phyloP scores from a whole-genome alignment of 2,113 vertebrate species.

The Bagarius yarrelli region DNA sequence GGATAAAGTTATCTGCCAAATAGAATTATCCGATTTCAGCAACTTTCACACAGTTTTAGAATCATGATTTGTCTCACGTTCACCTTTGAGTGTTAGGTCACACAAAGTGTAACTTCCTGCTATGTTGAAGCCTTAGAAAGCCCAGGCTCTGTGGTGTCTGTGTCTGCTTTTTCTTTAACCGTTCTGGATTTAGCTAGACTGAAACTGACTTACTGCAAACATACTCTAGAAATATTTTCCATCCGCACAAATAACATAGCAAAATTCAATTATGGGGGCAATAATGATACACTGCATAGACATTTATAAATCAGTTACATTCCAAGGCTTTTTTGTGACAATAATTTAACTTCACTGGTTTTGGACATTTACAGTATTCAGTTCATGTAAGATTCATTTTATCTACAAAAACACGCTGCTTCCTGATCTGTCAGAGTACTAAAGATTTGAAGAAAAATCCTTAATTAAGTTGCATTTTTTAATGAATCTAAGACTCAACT shows the following conservation, averaged over 20 bases:
- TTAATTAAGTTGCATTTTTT: too few species aligned
- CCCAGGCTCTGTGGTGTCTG: not conserved
- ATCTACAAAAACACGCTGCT: too few species aligned
- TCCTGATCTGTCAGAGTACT: too few species aligned
- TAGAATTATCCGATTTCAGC: not conserved
- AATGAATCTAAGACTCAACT: too few species aligned
- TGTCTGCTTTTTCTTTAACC: not conserved
- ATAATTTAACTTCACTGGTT: not conserved
- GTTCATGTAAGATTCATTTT: too few species aligned
- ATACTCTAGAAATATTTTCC: not conserved
- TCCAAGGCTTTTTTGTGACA: not conserved
- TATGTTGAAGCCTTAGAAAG: constrained; percentile 54
- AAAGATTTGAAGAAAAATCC: too few species aligned
- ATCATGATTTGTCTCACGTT: not conserved
- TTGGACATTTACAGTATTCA: too few species aligned
- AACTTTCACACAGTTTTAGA: constrained; percentile 5
- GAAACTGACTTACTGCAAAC: not conserved
- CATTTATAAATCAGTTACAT: not conserved
- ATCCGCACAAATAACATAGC: not conserved
- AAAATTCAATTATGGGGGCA: not conserved
- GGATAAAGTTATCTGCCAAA: too few species aligned
- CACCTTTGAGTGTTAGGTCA: constrained; percentile 22
- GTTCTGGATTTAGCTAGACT: not conserved
- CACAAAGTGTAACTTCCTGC: constrained; percentile 33
- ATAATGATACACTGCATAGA: not conserved